Conservation (phyloP, 1,140 invertebrate genomes). For the Tachypleus tridentatus region DNA sequence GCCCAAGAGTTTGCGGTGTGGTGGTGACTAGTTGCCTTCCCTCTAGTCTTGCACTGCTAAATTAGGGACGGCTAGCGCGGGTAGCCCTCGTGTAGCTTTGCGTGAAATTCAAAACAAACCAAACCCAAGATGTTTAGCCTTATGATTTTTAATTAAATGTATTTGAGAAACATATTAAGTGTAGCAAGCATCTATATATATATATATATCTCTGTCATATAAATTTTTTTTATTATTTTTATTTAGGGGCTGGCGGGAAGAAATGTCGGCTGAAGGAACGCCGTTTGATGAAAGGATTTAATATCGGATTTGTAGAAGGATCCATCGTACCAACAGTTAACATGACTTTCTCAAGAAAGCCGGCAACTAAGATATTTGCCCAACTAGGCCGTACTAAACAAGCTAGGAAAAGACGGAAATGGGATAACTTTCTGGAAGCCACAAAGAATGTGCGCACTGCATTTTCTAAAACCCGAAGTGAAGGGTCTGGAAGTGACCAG, state of each 20-base stretch:
- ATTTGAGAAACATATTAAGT: too few species aligned
- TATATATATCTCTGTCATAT: too few species aligned
- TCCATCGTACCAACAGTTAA: slow-evolving; percentile 19
- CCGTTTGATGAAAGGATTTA: slow-evolving; percentile 86
- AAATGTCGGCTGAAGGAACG: slow-evolving; percentile 86
- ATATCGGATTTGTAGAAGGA: slow-evolving; percentile 35
- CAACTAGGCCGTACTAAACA: slow-evolving; percentile 21
- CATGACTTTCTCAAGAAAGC: slow-evolving; percentile 16
- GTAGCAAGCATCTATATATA: too few species aligned
- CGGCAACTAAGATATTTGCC: slow-evolving; percentile 15
- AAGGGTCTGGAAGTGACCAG: slow-evolving; percentile 21
- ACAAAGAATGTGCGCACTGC: slow-evolving; percentile 17
- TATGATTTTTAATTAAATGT: too few species aligned
- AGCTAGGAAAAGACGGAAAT: slow-evolving; percentile 14
- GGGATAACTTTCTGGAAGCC: slow-evolving; percentile 20
- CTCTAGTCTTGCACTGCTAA: too few species aligned
- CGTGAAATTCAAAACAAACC: too few species aligned
- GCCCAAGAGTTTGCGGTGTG: too few species aligned
- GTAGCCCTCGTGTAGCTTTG: too few species aligned
- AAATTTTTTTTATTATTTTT: background rate
- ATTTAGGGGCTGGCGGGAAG: slow-evolving; percentile 45
- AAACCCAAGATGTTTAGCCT: too few species aligned
- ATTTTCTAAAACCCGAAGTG: slow-evolving; percentile 18
- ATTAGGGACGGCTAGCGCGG: too few species aligned
- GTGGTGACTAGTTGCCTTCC: too few species aligned